These are phyloP conservation scores for Drosophila erecta DNA, from an alignment of 1,140 invertebrate species.

Conservation along the genomic window DNA sequence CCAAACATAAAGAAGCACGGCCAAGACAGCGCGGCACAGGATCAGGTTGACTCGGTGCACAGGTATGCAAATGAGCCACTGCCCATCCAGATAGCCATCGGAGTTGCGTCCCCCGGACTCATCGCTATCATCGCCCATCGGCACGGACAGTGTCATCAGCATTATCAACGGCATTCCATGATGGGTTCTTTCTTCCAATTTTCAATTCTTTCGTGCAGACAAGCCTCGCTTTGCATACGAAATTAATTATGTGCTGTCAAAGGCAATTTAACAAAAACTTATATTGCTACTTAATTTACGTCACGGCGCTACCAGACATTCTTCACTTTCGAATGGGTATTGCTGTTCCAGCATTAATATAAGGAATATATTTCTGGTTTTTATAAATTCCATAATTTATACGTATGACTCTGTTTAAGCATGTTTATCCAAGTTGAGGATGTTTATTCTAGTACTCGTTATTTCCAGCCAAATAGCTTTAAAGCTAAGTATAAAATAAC, in stretches of 20 bases:
- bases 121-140: conserved; percentile 61
- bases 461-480: too few relatives aligned
- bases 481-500: too few relatives aligned
- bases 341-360: too few relatives aligned
- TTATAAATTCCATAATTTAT: too few relatives aligned
- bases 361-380: too few relatives aligned
- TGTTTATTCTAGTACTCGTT: too few relatives aligned
- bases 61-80: conserved; percentile 68
- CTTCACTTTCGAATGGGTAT: neutral
- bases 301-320: conserved; percentile 77
- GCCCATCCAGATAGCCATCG: conserved; percentile 63
- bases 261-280: conserved; percentile 80
- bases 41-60: conserved; percentile 31
- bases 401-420: too few relatives aligned
- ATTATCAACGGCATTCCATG: conserved; percentile 73
- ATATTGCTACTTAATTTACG: conserved; percentile 82
- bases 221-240: conserved; percentile 67
- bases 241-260: conserved; percentile 80
- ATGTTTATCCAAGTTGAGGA: too few relatives aligned
- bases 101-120: conserved; percentile 9
- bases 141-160: conserved; percentile 52
- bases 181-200: conserved; percentile 61
- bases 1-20: conserved; percentile 7
- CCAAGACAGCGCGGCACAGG: conserved; percentile 11
- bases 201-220: conserved; percentile 61